Evolutionary conservation across 1,140 invertebrate genomes (phyloP).

Genomic region (Drosophila kikkawai): DNA sequence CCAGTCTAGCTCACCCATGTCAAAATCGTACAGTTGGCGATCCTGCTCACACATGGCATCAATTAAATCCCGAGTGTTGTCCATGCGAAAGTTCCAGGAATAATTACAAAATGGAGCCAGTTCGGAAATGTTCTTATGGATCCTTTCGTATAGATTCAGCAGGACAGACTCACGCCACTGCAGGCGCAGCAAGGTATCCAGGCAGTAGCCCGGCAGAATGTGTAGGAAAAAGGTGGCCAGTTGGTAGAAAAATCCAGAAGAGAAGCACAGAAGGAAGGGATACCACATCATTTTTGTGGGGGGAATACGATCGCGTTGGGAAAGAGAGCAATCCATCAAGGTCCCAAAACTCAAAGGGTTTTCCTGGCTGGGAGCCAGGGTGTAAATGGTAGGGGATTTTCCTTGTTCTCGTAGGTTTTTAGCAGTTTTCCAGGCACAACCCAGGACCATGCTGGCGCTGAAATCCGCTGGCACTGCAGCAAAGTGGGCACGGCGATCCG

Average conservation of each 20-base stretch:
- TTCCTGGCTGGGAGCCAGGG: conserved; percentile 88
- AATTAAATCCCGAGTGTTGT: conserved; percentile 88
- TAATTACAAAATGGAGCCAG: conserved; percentile 88
- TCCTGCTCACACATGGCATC: conserved; percentile 87
- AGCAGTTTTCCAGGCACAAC: conserved; percentile 89
- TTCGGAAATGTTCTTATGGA: conserved; percentile 88
- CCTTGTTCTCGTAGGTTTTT: accelerated
- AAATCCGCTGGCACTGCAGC: conserved; percentile 93
- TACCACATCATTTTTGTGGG: conserved; percentile 85
- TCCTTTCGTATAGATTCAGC: conserved; percentile 89
- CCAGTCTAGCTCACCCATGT: conserved; percentile 89
- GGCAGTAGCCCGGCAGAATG: conserved; percentile 86
- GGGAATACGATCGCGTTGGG: conserved; percentile 62
- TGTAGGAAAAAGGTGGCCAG: conserved; percentile 86
- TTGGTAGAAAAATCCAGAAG: conserved; percentile 79
- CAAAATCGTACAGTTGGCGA: conserved; percentile 88
- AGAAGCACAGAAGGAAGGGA: conserved; percentile 82
- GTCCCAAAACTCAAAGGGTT: conserved; percentile 88
- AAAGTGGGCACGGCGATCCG: conserved; percentile 85
- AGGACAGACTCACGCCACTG: conserved; percentile 83
- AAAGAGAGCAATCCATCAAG: conserved; percentile 82
- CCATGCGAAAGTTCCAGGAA: conserved; percentile 89
- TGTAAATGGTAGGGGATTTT: conserved; percentile 87
- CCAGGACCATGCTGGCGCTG: conserved; percentile 90
- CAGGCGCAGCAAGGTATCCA: conserved; percentile 86